phyloP scores from a whole-genome alignment of 35 echinoderm and acorn worm genomes.

The Heliocidaris erythrogramma region DNA sequence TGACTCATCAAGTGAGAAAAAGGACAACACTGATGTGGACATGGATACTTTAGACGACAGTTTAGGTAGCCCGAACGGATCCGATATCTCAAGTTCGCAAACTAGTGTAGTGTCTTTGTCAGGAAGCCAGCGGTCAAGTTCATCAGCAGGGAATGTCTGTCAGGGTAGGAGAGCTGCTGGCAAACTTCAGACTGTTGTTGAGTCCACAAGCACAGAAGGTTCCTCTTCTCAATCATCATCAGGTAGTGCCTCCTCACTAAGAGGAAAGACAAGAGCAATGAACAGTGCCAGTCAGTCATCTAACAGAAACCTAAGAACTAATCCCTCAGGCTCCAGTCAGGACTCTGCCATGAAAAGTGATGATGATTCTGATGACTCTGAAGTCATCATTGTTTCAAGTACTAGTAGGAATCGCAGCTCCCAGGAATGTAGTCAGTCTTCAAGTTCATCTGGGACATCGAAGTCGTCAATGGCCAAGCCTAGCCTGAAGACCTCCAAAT shows the following conservation, averaged over 20 bases:
- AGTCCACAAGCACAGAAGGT: not conserved
- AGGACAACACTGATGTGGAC: not conserved
- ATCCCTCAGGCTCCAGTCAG: constrained; percentile 31
- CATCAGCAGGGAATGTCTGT: not conserved
- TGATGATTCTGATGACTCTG: constrained; percentile 21
- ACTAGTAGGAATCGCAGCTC: not conserved
- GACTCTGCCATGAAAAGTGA: not conserved
- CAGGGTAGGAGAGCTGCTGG: not conserved
- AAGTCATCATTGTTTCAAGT: constrained; percentile 33
- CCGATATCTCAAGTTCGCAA: not conserved
- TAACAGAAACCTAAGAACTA: not conserved
- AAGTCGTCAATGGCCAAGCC: constrained; percentile 28
- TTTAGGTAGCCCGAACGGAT: constrained; percentile 16
- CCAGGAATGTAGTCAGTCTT: not conserved
- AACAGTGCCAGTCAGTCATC: not conserved
- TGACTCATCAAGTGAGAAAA: not conserved
- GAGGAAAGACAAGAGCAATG: not conserved
- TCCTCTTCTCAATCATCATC: constrained; percentile 3
- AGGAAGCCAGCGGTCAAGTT: not conserved
- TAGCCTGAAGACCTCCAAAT: not conserved
- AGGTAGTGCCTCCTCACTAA: constrained; percentile 36
- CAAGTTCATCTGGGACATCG: not conserved
- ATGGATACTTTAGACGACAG: not conserved
- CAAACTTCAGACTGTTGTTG: constrained; percentile 27
- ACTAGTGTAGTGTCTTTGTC: not conserved